Evolutionary conservation across 2,113 vertebrate genomes (phyloP).

Genomic region (Notothenia coriiceps): DNA sequence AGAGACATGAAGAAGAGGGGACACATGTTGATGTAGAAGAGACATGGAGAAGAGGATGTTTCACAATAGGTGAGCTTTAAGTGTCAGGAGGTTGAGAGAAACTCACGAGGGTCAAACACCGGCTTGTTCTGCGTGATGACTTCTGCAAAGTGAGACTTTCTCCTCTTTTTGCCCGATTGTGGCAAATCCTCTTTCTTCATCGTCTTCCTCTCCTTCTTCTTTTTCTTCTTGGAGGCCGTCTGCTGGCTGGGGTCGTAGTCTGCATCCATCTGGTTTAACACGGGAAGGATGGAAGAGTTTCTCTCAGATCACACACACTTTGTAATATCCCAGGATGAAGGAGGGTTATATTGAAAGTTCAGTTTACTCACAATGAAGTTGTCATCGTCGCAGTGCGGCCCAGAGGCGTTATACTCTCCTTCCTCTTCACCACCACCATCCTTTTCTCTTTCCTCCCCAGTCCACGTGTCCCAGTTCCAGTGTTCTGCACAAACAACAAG

Average conservation of each 20-base stretch:
- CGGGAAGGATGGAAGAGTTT: too few relatives aligned
- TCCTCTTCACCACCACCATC: conserved; percentile 39
- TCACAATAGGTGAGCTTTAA: too few relatives aligned
- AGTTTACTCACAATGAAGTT: conserved; percentile 84
- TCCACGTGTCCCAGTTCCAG: conserved; percentile 94
- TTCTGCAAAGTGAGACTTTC: conserved; percentile 87
- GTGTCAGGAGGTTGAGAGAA: background rate
- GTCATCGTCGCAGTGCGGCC: conserved; percentile 88
- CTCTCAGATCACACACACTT: too few relatives aligned
- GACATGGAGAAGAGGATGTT: too few relatives aligned
- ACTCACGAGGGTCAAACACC: conserved; percentile 88
- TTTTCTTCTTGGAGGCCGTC: conserved; percentile 76
- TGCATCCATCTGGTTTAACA: conserved; percentile 88
- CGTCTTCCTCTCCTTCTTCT: conserved; percentile 79
- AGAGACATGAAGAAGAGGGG: too few relatives aligned
- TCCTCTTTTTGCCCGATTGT: conserved; percentile 85
- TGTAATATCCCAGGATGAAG: background rate
- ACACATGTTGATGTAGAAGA: too few relatives aligned
- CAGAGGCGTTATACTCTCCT: conserved; percentile 25
- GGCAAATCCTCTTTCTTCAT: conserved; percentile 77
- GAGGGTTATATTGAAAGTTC: accelerated
- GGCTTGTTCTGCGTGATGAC: conserved; percentile 85
- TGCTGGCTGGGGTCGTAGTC: conserved; percentile 88
- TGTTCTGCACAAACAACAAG: conserved; percentile 75
- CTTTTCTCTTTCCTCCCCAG: conserved; percentile 70